phyloP scores from a whole-genome alignment of 1,140 invertebrate species.

The Drosophila willistoni region DNA sequence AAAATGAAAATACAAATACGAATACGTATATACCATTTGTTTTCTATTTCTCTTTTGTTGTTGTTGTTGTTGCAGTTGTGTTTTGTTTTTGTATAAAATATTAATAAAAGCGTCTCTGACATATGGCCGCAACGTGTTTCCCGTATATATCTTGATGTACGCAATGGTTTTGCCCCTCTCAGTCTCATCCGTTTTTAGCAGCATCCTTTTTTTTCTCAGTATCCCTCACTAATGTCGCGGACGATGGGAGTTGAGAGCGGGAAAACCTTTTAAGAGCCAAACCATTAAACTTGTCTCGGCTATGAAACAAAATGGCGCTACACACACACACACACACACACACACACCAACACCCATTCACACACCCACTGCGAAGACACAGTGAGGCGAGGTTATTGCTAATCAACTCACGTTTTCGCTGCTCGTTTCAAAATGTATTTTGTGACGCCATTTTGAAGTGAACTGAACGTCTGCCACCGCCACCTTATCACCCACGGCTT shows the following conservation, averaged over 20 bases:
- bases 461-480: conserved; percentile 53
- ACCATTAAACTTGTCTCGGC: conserved; percentile 70
- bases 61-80: conserved; percentile 12
- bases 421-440: conserved; percentile 80
- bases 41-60: conserved; percentile 20
- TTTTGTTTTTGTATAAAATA: conserved; percentile 46
- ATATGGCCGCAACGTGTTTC: conserved; percentile 65
- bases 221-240: conserved; percentile 56
- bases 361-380: conserved; percentile 29
- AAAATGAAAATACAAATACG: neutral
- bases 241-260: conserved; percentile 28
- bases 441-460: conserved; percentile 78
- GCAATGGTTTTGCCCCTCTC: neutral
- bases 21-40: neutral
- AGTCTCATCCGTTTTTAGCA: neutral
- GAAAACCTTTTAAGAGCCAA: conserved; percentile 60
- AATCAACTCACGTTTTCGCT: conserved; percentile 81
- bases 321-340: conserved; percentile 22
- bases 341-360: conserved; percentile 7
- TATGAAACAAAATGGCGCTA: conserved; percentile 56
- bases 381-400: conserved; percentile 59
- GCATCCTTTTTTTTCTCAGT: conserved; percentile 39
- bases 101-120: conserved; percentile 57
- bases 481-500: conserved; percentile 69
- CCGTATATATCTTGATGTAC: conserved; percentile 57